Evolutionary conservation across 1,140 invertebrate genomes (phyloP).

Genomic region (Meloidogyne chitwoodi): DNA sequence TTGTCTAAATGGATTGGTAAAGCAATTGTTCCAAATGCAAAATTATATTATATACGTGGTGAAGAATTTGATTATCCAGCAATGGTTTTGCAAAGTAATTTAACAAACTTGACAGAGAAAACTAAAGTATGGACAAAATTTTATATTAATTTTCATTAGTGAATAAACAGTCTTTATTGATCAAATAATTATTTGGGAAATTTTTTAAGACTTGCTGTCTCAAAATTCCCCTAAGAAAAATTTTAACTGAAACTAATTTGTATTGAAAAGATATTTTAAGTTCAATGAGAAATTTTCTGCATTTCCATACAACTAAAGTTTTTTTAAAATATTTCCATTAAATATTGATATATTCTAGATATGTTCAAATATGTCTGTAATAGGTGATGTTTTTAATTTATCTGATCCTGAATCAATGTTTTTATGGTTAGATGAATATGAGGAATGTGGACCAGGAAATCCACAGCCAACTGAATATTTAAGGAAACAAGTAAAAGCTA

Average conservation of each 20-base stretch:
- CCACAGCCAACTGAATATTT: slow-evolving; percentile 9
- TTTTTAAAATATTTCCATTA: too few relatives aligned
- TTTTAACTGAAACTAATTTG: too few relatives aligned
- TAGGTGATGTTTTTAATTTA: not conserved
- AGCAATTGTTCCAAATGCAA: slow-evolving; percentile 1
- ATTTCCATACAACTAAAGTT: too few relatives aligned
- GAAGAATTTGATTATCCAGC: slow-evolving; percentile 9
- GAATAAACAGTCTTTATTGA: too few relatives aligned
- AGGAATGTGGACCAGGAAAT: slow-evolving; percentile 8
- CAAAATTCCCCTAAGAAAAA: too few relatives aligned
- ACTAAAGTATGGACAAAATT: not conserved
- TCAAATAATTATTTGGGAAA: too few relatives aligned
- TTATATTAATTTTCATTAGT: too few relatives aligned
- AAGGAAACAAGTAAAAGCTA: slow-evolving; percentile 3
- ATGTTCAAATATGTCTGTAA: not conserved
- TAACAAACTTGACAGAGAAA: not conserved
- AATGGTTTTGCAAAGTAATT: not conserved
- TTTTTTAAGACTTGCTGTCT: too few relatives aligned
- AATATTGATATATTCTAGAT: not conserved
- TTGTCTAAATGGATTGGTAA: slow-evolving; percentile 1
- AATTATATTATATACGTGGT: slow-evolving; percentile 1
- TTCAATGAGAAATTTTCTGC: not conserved
- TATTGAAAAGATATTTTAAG: not conserved
- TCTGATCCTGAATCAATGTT: not conserved
- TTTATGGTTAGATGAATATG: slow-evolving; percentile 8